Percentiles rank a stretch among this genome's conserved stretches.
These are phyloP conservation scores for Anticlea derivata DNA, from an alignment of 2,888 invertebrate species.

Conservation along the genomic window DNA sequence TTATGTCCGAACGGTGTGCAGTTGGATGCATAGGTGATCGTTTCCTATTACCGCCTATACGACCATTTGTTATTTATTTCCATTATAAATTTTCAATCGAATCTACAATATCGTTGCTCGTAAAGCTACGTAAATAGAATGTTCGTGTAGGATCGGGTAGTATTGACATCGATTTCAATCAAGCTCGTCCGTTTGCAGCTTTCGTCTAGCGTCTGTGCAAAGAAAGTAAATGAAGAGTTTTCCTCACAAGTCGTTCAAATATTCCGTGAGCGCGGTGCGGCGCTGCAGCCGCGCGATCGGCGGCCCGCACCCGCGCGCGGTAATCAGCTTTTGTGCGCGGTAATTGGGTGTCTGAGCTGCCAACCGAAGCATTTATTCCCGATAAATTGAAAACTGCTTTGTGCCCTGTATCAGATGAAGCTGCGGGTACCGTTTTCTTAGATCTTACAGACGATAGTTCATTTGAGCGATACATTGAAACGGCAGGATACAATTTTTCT, in stretches of 20 bases:
- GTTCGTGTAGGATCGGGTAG: slow-evolving; percentile 11
- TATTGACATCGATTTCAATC: slow-evolving; percentile 61
- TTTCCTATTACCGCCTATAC: slow-evolving; percentile 15
- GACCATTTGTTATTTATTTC: slow-evolving; percentile 16
- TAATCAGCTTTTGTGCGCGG: slow-evolving; percentile 83
- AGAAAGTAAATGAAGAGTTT: slow-evolving; percentile 72
- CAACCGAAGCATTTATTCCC: slow-evolving; percentile 82
- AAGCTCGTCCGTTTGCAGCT: slow-evolving; percentile 47
- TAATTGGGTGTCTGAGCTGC: slow-evolving; percentile 84
- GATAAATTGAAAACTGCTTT: slow-evolving; percentile 82
- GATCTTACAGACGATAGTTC: slow-evolving; percentile 26
- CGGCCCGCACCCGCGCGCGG: slow-evolving; percentile 69
- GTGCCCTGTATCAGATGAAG: slow-evolving; percentile 72
- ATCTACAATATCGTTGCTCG: slow-evolving; percentile 4
- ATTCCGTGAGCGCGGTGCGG: slow-evolving; percentile 61
- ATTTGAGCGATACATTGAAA: slow-evolving; percentile 23
- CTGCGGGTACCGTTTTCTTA: slow-evolving; percentile 62
- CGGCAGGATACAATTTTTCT: slow-evolving; percentile 18
- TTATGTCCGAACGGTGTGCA: slow-evolving; percentile 17
- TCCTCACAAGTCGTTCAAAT: slow-evolving; percentile 71
- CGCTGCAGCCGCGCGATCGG: slow-evolving; percentile 40
- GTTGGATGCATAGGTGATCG: slow-evolving; percentile 24
- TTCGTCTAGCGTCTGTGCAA: slow-evolving; percentile 53
- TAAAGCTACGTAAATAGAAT: slow-evolving; percentile 12
- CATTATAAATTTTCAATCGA: slow-evolving; percentile 10